Evolutionary conservation across 2,888 invertebrate genomes (phyloP).

Genomic region (Acanthosepion pharaonis): DNA sequence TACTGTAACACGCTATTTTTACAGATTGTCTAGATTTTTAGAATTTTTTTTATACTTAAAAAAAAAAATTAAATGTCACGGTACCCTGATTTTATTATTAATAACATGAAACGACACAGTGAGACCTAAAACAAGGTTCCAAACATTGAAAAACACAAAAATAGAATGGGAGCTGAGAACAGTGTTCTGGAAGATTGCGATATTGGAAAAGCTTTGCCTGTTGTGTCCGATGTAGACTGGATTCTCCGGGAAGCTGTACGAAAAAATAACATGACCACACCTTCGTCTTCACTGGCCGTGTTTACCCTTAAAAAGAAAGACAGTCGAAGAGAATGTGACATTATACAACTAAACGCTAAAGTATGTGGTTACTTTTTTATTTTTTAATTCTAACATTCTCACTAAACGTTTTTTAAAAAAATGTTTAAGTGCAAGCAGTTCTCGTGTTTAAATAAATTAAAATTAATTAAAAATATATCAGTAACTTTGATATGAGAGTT

Average conservation of each 20-base stretch:
- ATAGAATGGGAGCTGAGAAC: slow-evolving; percentile 64
- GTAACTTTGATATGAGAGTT: too few relatives aligned
- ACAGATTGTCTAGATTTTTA: not conserved
- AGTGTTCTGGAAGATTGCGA: slow-evolving; percentile 62
- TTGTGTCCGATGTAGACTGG: slow-evolving; percentile 53
- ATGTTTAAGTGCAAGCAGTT: too few relatives aligned
- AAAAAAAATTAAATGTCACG: not conserved
- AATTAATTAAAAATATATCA: too few relatives aligned
- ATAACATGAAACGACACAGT: not conserved
- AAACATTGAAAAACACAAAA: not conserved
- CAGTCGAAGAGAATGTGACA: slow-evolving; percentile 54
- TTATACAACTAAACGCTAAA: slow-evolving; percentile 56
- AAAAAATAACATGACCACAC: not conserved
- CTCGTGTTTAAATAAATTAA: too few relatives aligned
- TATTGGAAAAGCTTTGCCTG: slow-evolving; percentile 56
- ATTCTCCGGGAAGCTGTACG: slow-evolving; percentile 52
- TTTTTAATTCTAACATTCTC: too few relatives aligned
- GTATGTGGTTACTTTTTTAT: slow-evolving; percentile 51
- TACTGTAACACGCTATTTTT: not conserved
- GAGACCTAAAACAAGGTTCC: not conserved
- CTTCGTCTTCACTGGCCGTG: slow-evolving; percentile 52
- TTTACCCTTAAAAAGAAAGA: slow-evolving; percentile 56
- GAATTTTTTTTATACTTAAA: not conserved
- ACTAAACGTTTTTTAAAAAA: too few relatives aligned
- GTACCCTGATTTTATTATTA: not conserved